Evolutionary conservation across 1,140 invertebrate genomes (phyloP).

Genomic region (Leptonema lineaticorne): DNA sequence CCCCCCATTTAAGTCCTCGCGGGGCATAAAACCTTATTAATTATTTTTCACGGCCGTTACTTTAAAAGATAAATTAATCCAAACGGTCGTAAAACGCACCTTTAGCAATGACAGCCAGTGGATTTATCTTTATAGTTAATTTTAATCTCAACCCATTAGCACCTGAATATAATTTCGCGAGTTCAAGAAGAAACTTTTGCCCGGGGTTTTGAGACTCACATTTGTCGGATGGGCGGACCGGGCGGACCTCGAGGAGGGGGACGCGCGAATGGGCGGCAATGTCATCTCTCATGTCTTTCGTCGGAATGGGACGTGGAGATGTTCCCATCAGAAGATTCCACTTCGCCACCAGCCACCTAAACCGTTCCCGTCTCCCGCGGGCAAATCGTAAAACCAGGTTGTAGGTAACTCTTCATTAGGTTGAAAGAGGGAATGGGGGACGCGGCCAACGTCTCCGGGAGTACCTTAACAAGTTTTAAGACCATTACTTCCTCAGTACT

Average conservation of each 20-base stretch:
- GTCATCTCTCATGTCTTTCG: slow-evolving; percentile 39
- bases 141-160: slow-evolving; percentile 43
- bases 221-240: slow-evolving; percentile 10
- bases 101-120: slow-evolving; percentile 40
- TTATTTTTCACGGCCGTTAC: slow-evolving; percentile 42
- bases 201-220: slow-evolving; percentile 33
- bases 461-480: slow-evolving; percentile 38
- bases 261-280: slow-evolving; percentile 17
- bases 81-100: slow-evolving; percentile 42
- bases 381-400: slow-evolving; percentile 43
- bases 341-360: slow-evolving; percentile 1
- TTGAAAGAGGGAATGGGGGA: slow-evolving; percentile 31
- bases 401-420: slow-evolving; percentile 43
- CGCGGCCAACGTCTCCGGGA: slow-evolving; percentile 26
- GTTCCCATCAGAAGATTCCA: not conserved
- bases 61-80: slow-evolving; percentile 43
- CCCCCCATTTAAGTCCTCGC: slow-evolving; percentile 36
- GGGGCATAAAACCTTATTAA: slow-evolving; percentile 41
- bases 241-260: slow-evolving; percentile 1
- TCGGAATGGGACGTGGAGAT: not conserved
- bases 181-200: slow-evolving; percentile 40
- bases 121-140: slow-evolving; percentile 42
- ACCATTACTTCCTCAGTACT: slow-evolving; percentile 39
- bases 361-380: slow-evolving; percentile 20
- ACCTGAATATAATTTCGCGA: slow-evolving; percentile 42